Base-by-base conservation (phyloP, 2,113 vertebrate species). In the Panthera leo region DNA sequence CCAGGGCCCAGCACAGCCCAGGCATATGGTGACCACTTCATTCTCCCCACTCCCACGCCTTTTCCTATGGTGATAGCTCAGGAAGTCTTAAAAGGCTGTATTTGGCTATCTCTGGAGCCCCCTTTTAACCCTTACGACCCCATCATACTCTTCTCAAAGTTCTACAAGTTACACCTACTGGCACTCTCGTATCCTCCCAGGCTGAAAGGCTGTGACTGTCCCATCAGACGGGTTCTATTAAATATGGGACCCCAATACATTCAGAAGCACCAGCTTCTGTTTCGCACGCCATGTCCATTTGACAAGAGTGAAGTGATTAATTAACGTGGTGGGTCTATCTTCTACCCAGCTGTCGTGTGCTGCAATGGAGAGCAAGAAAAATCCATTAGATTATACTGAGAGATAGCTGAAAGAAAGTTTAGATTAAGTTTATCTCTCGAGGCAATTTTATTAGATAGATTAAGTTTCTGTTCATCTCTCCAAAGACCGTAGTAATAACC, bases 401-500 rank as follows among this genome's bases (percentile, higher is more conserved):
- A 98, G 90, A 98, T 98, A 68, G 93, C 85, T n/a, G 97, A 92
- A 96, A 98, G 97, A 94, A 98, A 98, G 97, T 98, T 99, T 98
- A 98, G 95, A 98, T 98, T 98, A 97, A 97, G 90, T 98, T 98
- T 98, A 98, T 98, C 92, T 99, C 98, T 94, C 3, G 90, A 98
- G 98, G 97, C 98, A 98, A 98, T 99, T 98, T 97, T 98, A 98
- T 98, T 98, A 98, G 95, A 96, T 93, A 99, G 98, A 98, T 98
- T 98, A 98, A 98, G 98, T 97, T 99, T 98, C 97, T 98, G 96
- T 97, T 98, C 98, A 97, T 98, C 97, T 98, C 98, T 98, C 98
- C 97, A 96, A 98, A 99, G 98, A 98, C 98, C 73, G 19, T 85
- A 90, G 98, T 98, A 98, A 99, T 98, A 99, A 98, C 98, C 97